phyloP scores from a whole-genome alignment of 1,140 invertebrate genomes.

The Heliconius nattereri region DNA sequence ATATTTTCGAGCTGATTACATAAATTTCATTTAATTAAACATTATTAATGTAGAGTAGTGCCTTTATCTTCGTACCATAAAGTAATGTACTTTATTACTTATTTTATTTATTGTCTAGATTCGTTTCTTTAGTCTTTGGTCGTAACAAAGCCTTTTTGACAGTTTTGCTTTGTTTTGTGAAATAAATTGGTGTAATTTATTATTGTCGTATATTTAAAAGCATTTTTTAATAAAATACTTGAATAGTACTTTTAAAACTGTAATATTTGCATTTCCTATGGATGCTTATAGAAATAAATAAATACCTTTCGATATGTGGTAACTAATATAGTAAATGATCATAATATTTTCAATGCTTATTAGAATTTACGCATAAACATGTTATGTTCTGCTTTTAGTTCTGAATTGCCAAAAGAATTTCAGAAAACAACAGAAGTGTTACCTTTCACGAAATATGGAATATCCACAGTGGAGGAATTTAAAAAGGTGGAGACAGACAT shows the following conservation, averaged over 20 bases:
- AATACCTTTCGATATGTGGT: slow-evolving; percentile 3
- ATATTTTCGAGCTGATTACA: no score
- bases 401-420: slow-evolving; percentile 70
- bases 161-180: slow-evolving; percentile 14
- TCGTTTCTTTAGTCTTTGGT: not conserved
- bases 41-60: no score
- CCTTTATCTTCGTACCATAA: no score
- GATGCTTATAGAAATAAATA: not conserved
- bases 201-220: not conserved
- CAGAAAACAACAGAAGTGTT: slow-evolving; percentile 68
- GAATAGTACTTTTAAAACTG: not conserved
- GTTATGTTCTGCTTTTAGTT: slow-evolving; percentile 48
- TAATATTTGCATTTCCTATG: not conserved
- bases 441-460: slow-evolving; percentile 69
- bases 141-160: slow-evolving; percentile 7
- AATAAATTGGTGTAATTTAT: not conserved
- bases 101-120: not conserved
- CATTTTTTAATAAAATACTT: not conserved
- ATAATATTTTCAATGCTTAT: slow-evolving; percentile 9
- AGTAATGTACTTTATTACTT: no score
- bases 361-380: slow-evolving; percentile 12
- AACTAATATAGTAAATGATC: not conserved
- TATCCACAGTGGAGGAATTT: slow-evolving; percentile 65
- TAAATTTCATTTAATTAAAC: no score
- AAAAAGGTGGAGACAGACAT: slow-evolving; percentile 60